A percentile compares a stretch with the other conserved stretches of the same genome.
Conservation (phyloP, 2,797 vertebrate species). For the Halcyon smyrnensis region DNA sequence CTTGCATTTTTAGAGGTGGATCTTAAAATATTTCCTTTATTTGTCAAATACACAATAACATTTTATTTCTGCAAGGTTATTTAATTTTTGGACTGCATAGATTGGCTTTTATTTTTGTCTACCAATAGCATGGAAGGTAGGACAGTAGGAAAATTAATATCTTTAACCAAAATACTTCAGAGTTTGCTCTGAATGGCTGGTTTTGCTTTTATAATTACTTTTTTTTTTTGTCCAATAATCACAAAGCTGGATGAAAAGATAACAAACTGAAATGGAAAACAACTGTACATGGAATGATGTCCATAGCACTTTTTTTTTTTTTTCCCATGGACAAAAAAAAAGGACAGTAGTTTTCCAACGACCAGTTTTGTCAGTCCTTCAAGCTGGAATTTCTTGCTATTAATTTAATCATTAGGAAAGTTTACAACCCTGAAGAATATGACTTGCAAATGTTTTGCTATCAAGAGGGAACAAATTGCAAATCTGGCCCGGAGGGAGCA, state of each 20-base stretch:
- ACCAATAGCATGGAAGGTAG: neutral
- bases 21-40: neutral
- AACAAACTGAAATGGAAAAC: neutral
- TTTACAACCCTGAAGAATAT: conserved; percentile 37
- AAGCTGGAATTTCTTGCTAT: neutral
- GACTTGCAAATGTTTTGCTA: neutral
- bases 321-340: neutral
- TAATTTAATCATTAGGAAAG: conserved; percentile 11
- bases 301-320: neutral
- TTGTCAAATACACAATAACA: neutral
- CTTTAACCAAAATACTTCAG: neutral
- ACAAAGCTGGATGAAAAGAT: neutral
- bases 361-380: neutral
- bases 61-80: neutral
- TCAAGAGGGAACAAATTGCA: neutral
- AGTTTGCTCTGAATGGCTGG: neutral
- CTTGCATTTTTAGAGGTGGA: neutral
- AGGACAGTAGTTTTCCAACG: neutral
- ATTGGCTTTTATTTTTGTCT: neutral
- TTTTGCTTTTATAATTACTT: neutral
- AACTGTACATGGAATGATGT: neutral
- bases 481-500: neutral
- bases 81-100: neutral
- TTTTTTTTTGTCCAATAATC: neutral
- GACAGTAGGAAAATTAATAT: neutral